These are phyloP conservation scores for Hipposideros armiger DNA, from an alignment of 2,113 vertebrate species.

Conservation along the genomic window DNA sequence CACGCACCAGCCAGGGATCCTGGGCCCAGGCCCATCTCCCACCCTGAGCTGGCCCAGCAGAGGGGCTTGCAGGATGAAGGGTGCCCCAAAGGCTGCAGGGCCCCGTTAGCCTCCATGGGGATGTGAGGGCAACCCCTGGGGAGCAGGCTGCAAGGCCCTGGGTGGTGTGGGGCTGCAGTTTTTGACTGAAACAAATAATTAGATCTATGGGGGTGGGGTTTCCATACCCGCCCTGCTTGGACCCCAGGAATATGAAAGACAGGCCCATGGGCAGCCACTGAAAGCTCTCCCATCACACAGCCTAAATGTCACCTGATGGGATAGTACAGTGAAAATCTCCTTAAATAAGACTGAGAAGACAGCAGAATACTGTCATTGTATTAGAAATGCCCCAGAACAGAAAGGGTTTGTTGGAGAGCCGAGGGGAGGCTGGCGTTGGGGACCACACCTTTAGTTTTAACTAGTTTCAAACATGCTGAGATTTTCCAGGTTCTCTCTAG, in stretches of 20 bases:
- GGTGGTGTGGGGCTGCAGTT: neutral
- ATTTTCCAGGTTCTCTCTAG: neutral
- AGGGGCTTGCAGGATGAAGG: neutral
- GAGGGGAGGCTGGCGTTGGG: neutral
- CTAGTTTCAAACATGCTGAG: neutral
- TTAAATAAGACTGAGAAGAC: neutral
- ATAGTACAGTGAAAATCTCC: neutral
- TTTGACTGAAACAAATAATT: neutral
- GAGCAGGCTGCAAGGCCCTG: neutral
- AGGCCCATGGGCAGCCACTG: neutral
- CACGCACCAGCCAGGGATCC: neutral
- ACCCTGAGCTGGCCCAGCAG: neutral
- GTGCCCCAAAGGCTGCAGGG: neutral
- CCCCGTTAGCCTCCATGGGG: neutral
- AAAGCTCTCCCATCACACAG: neutral
- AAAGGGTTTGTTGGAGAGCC: neutral
- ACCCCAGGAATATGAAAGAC: neutral
- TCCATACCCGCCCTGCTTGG: too few relatives aligned
- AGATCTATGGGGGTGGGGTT: neutral
- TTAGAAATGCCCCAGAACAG: neutral
- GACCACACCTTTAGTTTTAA: rapidly evolving
- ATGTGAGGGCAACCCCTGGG: neutral
- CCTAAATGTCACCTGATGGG: neutral
- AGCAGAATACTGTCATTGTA: neutral
- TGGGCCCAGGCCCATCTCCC: neutral